Base-by-base conservation (phyloP, 2,113 vertebrate species). In the Physeter macrocephalus region DNA sequence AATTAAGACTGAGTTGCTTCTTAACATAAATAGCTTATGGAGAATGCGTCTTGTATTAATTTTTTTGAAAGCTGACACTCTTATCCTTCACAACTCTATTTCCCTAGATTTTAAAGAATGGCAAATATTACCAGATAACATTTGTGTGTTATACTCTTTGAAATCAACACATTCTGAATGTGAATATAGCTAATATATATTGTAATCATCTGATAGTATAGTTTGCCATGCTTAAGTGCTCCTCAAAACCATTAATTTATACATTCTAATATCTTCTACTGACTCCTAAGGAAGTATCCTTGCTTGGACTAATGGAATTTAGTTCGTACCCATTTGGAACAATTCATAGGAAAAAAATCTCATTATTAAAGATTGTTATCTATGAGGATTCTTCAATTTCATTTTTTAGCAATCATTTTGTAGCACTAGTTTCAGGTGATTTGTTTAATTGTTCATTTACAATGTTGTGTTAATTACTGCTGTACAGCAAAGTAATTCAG, bases 1-100 rank as follows among this genome's bases (percentile, higher is more conserved):
- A 96, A 74, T 34, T n/a, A 96, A 98, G 61, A 93, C 21, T 5
- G 23, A 64, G n/a, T 88, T 90, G 20, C 29, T 85, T 67, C 57
- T 86, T 82, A 61, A 64, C 93, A 43, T n/a, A 95, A 91, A 84
- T 54, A 57, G 29, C 57, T 72, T 46, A 78, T 49, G 43, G 31
- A 41, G 31, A 83, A 46, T 64, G 14, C 20, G 43, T 78, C 66
- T 94, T 88, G 14, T 69, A 83, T 39, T 91, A 80, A 59, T 64
- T 90, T 95, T 96, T 69, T 89, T 95, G 25, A 92, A 91, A 96
- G 39, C 41, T 82, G 34, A 59, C 20, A 43, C 62, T 39, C 29
- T 2, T 88, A 54, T 74, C 13, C 43, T 77, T 87, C 82, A 90
- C 71, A 92, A 66, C 2, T 92, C 25, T 36, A 12, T 95, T 59